Conservation (phyloP, 2,113 vertebrate species). For the Osmerus mordax region DNA sequence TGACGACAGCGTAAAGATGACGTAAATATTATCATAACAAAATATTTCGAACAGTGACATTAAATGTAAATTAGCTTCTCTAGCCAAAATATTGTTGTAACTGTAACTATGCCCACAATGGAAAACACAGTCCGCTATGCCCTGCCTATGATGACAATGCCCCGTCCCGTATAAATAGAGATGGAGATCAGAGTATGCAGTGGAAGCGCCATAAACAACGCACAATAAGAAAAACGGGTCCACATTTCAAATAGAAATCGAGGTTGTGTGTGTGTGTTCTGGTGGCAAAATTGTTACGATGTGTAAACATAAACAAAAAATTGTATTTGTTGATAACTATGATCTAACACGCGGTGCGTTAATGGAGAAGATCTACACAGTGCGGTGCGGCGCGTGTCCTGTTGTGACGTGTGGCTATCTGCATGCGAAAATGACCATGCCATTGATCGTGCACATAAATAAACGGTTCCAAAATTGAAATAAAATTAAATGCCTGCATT, state of each 20-base stretch:
- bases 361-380: conserved; percentile 27
- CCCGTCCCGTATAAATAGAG: not conserved
- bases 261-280: conserved; percentile 2
- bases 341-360: not conserved
- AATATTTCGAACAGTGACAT: not conserved
- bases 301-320: not conserved
- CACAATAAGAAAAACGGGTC: conserved; percentile 50
- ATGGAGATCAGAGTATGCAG: conserved; percentile 33
- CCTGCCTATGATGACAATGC: conserved; percentile 40
- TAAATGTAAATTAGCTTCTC: not conserved
- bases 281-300: not conserved
- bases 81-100: not conserved
- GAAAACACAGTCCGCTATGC: conserved; percentile 11
- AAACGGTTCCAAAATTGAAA: not conserved
- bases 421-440: conserved; percentile 38
- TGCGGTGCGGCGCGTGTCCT: conserved; percentile 3
- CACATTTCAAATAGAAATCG: conserved; percentile 25
- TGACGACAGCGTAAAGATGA: too few species aligned
- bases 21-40: not conserved
- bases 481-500: not conserved
- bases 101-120: conserved; percentile 23
- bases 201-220: conserved; percentile 21
- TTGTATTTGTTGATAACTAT: conserved; percentile 1
- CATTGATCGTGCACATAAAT: conserved; percentile 34
- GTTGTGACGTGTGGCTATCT: conserved; percentile 53